phyloP scores from a whole-genome alignment of 2,113 vertebrate species.

The Psittacara wagleri region DNA sequence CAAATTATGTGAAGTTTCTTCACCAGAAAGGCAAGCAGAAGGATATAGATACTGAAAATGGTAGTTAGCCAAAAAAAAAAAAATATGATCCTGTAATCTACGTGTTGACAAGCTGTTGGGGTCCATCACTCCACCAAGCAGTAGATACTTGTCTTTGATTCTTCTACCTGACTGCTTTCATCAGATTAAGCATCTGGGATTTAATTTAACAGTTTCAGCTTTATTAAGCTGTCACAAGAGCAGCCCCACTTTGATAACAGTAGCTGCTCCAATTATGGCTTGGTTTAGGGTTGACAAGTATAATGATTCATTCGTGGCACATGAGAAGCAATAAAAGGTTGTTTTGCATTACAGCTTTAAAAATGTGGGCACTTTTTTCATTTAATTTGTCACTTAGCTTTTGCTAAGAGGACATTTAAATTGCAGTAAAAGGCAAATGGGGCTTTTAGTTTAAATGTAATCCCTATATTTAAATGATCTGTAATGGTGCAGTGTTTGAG shows the following conservation, averaged over 20 bases:
- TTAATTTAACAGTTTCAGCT: conserved; percentile 85
- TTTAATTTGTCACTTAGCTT: conserved; percentile 83
- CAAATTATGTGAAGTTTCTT: not conserved
- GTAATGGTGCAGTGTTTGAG: conserved; percentile 70
- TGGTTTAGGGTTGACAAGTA: conserved; percentile 84
- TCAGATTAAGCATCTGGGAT: conserved; percentile 80
- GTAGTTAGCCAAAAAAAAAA: not conserved
- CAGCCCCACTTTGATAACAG: conserved; percentile 73
- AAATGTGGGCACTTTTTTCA: conserved; percentile 75
- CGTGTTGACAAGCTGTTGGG: conserved; percentile 62
- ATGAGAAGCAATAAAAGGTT: conserved; percentile 78
- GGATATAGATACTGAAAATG: not conserved
- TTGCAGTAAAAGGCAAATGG: conserved; percentile 76
- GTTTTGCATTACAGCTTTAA: conserved; percentile 80
- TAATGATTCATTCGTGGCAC: conserved; percentile 79
- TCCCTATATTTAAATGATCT: conserved; percentile 79
- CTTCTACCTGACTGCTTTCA: conserved; percentile 70
- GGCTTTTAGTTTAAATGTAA: conserved; percentile 80
- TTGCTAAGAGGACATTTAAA: conserved; percentile 80
- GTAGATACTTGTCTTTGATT: conserved; percentile 60
- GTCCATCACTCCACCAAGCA: conserved; percentile 55
- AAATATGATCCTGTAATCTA: conserved; percentile 51
- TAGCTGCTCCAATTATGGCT: conserved; percentile 83
- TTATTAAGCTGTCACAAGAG: conserved; percentile 85
- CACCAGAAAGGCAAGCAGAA: not conserved